Evolutionary conservation across 2,113 vertebrate genomes (phyloP).

Genomic region (Nyctibius bracteatus): DNA sequence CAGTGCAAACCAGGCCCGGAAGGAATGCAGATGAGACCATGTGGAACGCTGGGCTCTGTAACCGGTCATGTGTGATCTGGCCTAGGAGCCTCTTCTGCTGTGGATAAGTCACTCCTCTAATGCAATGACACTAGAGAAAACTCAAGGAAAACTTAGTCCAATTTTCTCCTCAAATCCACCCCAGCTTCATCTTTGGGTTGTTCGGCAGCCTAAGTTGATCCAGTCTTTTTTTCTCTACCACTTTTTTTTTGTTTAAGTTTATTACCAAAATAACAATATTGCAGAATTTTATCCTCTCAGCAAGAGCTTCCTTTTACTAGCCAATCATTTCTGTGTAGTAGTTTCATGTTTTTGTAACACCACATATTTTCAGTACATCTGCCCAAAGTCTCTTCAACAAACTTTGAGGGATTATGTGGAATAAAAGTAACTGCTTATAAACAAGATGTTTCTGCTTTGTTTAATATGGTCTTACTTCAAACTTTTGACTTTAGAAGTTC

Average conservation of each 20-base stretch:
- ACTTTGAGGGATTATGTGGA: background rate
- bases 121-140: background rate
- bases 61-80: background rate
- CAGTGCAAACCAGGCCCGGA: background rate
- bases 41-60: background rate
- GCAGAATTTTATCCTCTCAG: background rate
- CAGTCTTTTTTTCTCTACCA: background rate
- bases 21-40: rapidly evolving
- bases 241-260: background rate
- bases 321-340: background rate
- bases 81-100: background rate
- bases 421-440: background rate
- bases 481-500: background rate
- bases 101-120: background rate
- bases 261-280: background rate
- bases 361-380: background rate
- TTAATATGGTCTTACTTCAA: background rate
- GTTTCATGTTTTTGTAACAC: background rate
- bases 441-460: background rate
- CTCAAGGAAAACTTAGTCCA: background rate
- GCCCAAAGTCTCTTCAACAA: background rate
- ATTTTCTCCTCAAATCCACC: background rate
- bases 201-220: background rate
- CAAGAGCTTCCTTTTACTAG: background rate
- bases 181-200: background rate